Base-by-base conservation (phyloP, 2,797 vertebrate genomes). In the Psittacula derbiana region DNA sequence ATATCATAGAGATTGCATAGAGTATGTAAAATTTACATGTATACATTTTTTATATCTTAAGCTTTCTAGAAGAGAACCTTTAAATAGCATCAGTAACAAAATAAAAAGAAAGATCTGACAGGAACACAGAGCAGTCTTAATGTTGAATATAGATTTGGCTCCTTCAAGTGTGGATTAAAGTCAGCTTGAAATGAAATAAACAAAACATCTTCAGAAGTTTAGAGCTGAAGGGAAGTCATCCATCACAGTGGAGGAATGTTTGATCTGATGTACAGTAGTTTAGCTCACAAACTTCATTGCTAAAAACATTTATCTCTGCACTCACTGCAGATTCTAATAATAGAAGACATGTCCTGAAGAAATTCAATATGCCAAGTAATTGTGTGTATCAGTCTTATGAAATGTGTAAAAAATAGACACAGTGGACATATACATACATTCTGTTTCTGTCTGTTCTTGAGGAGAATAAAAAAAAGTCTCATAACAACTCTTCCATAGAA, bases 181-280 rank as follows among this genome's bases (percentile, higher is more conserved):
- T 65, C 58, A 93, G 52, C 64, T 94, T 91, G 80, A 97, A 96
- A 85, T 90, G 94, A 95, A 96, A 96, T 96, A 95, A 97, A 96
- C 84, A 97, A 76, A 61, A 40, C 27, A 90, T 60, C 94, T 87
- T 94, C 95, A 95, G 88, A 95, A 95, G 82, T 93, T 96, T 93
- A 93, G 89, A 94, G 71, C 92, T 95, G 83, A 97, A 95, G 74
- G 91, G 91, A 97, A 97, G 82, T 75, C 82, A 95, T 96, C 60
- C 64, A 83, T 95, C 83, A 96, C 57, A 53, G 44, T 61, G 49
- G 86, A 94, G 50, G 85, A 95, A 96, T 94, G 64, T 88, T 96
- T 97, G 88, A 97, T 96, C 58, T 86, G 73, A 74, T 91, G 61
- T 91, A 88, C 94, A 94, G 94, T 90, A 96, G 81, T 88, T 93